Base-by-base conservation (phyloP, 2,888 invertebrate species). In the Lobophora halterata region DNA sequence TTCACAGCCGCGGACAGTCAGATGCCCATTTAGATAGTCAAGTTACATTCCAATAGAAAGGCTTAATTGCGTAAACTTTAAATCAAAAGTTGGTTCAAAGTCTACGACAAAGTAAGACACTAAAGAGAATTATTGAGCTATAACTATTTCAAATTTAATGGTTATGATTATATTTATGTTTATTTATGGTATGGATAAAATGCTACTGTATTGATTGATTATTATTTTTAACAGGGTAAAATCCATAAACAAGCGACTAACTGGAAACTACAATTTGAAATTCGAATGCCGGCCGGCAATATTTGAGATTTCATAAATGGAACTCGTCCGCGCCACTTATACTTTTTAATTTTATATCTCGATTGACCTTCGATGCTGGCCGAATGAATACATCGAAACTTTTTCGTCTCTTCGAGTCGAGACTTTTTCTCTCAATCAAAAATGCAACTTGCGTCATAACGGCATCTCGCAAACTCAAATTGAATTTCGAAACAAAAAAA, bases 301-400 rank as follows among this genome's bases (percentile, higher is more conserved):
- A 86, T 86, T 82, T 83, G 82, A 86, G 85, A 85, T 83, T 81
- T 81, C 81, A 82, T 81, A 81, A 78, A 76, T 66, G 52, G 42
- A 52, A 50, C 50, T 46, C 49, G 55, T 70, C 69, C 73, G 68
- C 58, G 61, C 73, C 75, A 52, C 72, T 87, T 86, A 85, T 83
- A 87, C 86, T 86, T 87, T 86, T 86, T 86, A 85, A 86, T 85
- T 82, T 79, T 75, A 77, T 77, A 80, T 79, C 75, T 71, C 70
- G 71, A 63, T 68, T 76, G 83, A 82, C 83, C 86, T 85, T 85
- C 82, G 79, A 65, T 73, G 67, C 74, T 70, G 73, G 70, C 70
- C 74, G 73, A 72, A 81, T 82, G 78, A 74, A 83, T 79, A 76
- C 72, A 65, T 80, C 71, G 72, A 57, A 58, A 61, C 63, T 73